These are phyloP conservation scores for Tetanocera ferruginea DNA, from an alignment of 2,888 invertebrate genomes.

Conservation along the genomic window DNA sequence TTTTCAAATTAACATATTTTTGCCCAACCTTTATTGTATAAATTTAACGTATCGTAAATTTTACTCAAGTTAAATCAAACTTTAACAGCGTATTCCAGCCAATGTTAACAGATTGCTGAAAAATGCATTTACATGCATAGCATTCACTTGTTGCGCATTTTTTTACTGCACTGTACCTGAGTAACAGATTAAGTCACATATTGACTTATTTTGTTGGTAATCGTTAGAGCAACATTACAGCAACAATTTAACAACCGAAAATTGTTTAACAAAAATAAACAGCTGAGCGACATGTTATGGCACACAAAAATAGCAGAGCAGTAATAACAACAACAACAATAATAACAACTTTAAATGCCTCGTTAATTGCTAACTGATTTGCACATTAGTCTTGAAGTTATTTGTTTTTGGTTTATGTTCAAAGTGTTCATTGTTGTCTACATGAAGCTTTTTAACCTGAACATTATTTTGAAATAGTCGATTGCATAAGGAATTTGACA, in stretches of 20 bases:
- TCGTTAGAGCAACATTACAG: not conserved
- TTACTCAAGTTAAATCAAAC: too few relatives aligned
- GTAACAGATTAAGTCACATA: not conserved
- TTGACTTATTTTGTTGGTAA: not conserved
- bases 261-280: not conserved
- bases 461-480: not conserved
- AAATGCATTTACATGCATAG: not conserved
- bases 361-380: slow-evolving; percentile 7
- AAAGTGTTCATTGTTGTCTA: not conserved
- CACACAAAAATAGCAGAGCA: not conserved
- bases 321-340: not conserved
- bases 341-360: not conserved
- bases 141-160: not conserved
- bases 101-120: too few relatives aligned
- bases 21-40: too few relatives aligned
- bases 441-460: not conserved
- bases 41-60: too few relatives aligned
- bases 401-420: too few relatives aligned
- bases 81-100: too few relatives aligned
- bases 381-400: not conserved
- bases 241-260: not conserved
- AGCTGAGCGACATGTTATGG: not conserved
- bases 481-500: slow-evolving; percentile 10
- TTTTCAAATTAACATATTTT: too few relatives aligned
- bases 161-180: not conserved